phyloP scores from a whole-genome alignment of 2,797 vertebrate species.

The Siniperca undulata region DNA sequence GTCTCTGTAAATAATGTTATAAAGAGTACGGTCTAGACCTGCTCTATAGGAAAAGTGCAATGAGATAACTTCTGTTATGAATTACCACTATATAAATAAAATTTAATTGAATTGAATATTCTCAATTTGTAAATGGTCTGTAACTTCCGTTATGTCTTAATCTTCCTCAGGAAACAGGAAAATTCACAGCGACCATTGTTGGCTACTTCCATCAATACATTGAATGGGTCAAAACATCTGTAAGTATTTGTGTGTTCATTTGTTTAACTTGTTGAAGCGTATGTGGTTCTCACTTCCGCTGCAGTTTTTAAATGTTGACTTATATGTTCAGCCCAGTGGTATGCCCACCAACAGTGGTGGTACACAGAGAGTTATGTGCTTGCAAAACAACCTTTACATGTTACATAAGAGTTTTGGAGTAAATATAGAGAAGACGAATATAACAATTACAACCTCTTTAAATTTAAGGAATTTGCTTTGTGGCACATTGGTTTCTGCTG shows the following conservation, averaged over 20 bases:
- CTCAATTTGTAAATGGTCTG: not conserved
- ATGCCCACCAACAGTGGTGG: not conserved
- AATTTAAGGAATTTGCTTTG: conserved; percentile 72
- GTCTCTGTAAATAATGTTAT: too few relatives aligned
- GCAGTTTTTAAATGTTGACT: not conserved
- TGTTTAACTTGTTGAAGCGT: not conserved
- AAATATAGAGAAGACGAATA: conserved; percentile 58
- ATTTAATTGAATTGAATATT: not conserved
- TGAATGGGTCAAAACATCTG: conserved; percentile 91
- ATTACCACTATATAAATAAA: too few relatives aligned
- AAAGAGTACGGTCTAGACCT: too few relatives aligned
- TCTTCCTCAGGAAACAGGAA: conserved; percentile 88
- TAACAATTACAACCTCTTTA: conserved; percentile 67
- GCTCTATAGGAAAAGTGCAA: too few relatives aligned
- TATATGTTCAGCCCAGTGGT: not conserved
- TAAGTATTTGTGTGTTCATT: conserved; percentile 81
- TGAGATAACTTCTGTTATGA: too few relatives aligned
- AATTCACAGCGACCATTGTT: conserved; percentile 87
- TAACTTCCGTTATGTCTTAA: conserved; percentile 17
- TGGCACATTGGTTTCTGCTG: conserved; percentile 54
- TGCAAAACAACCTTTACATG: conserved; percentile 31
- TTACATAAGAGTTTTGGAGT: conserved; percentile 42
- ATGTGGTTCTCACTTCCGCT: not conserved
- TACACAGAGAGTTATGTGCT: not conserved
- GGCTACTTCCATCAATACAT: conserved; percentile 92